Evolutionary conservation across 2,888 invertebrate genomes (phyloP).

Genomic region (Automeris io): DNA sequence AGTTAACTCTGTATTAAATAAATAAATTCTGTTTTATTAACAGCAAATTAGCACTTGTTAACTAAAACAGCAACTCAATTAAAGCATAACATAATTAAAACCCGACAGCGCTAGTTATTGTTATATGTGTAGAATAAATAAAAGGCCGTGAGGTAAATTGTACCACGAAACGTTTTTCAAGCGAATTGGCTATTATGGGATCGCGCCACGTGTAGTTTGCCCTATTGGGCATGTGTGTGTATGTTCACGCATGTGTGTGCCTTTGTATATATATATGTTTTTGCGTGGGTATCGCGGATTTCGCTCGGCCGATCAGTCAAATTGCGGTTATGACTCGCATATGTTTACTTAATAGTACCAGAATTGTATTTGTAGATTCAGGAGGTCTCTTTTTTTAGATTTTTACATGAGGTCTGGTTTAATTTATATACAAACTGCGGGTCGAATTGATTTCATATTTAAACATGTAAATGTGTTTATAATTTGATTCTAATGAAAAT

Average conservation of each 20-base stretch:
- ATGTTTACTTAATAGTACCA: constrained; percentile 7
- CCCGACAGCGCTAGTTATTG: background rate
- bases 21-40: no score
- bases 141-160: background rate
- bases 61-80: no score
- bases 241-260: background rate
- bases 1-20: no score
- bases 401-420: background rate
- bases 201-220: background rate
- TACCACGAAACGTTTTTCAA: background rate
- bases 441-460: no score
- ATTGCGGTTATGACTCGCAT: background rate
- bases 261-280: no score
- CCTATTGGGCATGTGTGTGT: background rate
- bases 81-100: background rate
- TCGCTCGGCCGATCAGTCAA: background rate
- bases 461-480: no score
- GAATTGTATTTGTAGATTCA: background rate
- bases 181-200: background rate
- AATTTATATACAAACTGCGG: background rate
- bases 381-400: background rate
- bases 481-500: no score
- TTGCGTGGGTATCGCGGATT: background rate
- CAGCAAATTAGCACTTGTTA: no score
- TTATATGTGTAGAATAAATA: background rate